Percentiles rank a stretch among this genome's conserved stretches.
phyloP scores from a whole-genome alignment of 1,140 invertebrate species.

The Macrosteles quadrilineatus region DNA sequence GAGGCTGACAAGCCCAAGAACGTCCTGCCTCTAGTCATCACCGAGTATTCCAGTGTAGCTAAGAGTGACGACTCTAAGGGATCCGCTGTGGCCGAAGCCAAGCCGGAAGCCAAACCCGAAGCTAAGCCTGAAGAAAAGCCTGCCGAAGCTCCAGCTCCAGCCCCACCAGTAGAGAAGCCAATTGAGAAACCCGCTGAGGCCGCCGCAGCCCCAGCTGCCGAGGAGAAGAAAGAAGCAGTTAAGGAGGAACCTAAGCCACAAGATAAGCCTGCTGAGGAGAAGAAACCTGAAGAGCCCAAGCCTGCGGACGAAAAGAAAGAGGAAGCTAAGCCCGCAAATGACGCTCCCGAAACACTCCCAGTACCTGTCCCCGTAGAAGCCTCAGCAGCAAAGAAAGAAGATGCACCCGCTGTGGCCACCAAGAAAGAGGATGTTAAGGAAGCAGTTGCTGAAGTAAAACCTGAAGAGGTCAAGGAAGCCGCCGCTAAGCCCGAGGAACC shows the following conservation, averaged over 20 bases:
- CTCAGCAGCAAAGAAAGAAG: not conserved
- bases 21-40: conserved; percentile 47
- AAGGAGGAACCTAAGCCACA: conserved; percentile 3
- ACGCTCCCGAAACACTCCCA: not conserved
- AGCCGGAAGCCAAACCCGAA: conserved; percentile 36
- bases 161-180: conserved; percentile 1
- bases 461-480: conserved; percentile 24
- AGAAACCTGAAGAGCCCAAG: conserved; percentile 28
- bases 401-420: conserved; percentile 28
- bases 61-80: conserved; percentile 41
- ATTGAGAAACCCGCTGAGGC: conserved; percentile 18
- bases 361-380: conserved; percentile 12
- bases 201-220: conserved; percentile 18
- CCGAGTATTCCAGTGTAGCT: conserved; percentile 50
- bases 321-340: conserved; percentile 16
- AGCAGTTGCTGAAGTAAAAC: conserved; percentile 5
- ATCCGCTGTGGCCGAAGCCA: conserved; percentile 26
- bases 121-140: conserved; percentile 22
- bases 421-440: conserved; percentile 35
- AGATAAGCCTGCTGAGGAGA: conserved; percentile 15
- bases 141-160: not conserved
- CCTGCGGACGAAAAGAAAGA: conserved; percentile 26
- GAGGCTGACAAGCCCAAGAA: conserved; percentile 44
- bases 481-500: conserved; percentile 22
- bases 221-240: conserved; percentile 33